Percentiles rank a stretch among this genome's conserved stretches.
Conservation (phyloP, 2,113 vertebrate genomes). For the Amblyopsis rosae region DNA sequence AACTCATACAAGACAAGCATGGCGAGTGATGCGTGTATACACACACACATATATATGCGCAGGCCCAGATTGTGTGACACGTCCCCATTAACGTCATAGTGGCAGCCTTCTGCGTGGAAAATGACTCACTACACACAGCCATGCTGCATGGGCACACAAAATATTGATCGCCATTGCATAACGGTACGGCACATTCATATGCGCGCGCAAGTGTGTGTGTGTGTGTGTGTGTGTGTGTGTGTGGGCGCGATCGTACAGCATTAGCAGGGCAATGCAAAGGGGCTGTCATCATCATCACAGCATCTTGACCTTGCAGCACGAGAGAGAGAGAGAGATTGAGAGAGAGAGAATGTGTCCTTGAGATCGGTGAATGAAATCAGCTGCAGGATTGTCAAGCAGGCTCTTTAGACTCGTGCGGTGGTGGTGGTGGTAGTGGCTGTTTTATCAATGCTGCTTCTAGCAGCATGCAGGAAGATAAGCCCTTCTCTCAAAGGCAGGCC, state of each 20-base stretch:
- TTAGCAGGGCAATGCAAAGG: conserved; percentile 5
- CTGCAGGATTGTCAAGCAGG: conserved; percentile 29
- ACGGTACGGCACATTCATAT: background rate
- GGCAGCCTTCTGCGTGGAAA: no score
- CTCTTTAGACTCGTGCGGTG: conserved; percentile 35
- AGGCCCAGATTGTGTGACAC: no score
- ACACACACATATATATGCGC: no score
- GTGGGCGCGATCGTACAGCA: background rate
- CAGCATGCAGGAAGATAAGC: conserved; percentile 32
- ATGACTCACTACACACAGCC: no score
- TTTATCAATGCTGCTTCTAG: conserved; percentile 26
- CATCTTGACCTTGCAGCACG: conserved; percentile 63
- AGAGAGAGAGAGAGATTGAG: conserved; percentile 40
- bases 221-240: background rate
- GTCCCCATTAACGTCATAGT: no score
- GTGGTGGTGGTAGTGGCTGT: background rate
- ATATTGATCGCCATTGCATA: conserved; percentile 32
- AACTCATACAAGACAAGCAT: no score
- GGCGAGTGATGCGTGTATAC: no score
- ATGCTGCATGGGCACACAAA: conserved; percentile 14
- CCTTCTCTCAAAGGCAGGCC: conserved; percentile 13
- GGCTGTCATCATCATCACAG: conserved; percentile 15
- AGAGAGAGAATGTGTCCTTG: conserved; percentile 7
- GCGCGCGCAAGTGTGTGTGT: background rate
- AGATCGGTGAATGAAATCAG: conserved; percentile 61